Conservation (phyloP, 2,797 vertebrate species). For the Arnoldichthys spilopterus region DNA sequence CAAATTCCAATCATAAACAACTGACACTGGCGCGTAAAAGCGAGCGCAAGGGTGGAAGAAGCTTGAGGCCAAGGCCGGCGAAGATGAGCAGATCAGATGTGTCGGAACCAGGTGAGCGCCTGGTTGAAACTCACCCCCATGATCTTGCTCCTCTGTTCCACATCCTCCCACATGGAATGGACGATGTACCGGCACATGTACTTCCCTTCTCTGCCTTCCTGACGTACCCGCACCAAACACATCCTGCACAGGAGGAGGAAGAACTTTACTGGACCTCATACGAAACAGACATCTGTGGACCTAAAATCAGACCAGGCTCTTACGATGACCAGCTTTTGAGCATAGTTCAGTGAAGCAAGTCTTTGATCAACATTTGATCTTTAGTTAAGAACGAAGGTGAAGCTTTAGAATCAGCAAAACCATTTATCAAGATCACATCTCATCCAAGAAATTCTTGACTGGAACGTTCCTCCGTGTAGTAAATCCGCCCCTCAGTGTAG, state of each 20-base stretch:
- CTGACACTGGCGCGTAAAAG: background rate
- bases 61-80: background rate
- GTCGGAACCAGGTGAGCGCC: background rate
- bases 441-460: too few relatives aligned
- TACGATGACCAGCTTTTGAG: too few relatives aligned
- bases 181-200: conserved; percentile 97
- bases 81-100: background rate
- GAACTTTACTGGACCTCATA: background rate
- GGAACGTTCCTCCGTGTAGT: too few relatives aligned
- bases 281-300: background rate
- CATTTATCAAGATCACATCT: too few relatives aligned
- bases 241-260: conserved; percentile 79
- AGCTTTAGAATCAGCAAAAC: too few relatives aligned
- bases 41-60: background rate
- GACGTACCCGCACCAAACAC: conserved; percentile 95
- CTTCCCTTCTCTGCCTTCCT: conserved; percentile 92
- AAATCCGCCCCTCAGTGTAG: too few relatives aligned
- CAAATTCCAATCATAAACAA: background rate
- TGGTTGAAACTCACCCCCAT: conserved; percentile 87
- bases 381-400: too few relatives aligned
- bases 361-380: too few relatives aligned
- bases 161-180: conserved; percentile 98
- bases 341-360: too few relatives aligned
- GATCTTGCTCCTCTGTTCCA: conserved; percentile 95
- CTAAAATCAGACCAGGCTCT: too few relatives aligned